These are phyloP conservation scores for Uloborus plumipes DNA, from an alignment of 2,888 invertebrate genomes.

Conservation along the genomic window DNA sequence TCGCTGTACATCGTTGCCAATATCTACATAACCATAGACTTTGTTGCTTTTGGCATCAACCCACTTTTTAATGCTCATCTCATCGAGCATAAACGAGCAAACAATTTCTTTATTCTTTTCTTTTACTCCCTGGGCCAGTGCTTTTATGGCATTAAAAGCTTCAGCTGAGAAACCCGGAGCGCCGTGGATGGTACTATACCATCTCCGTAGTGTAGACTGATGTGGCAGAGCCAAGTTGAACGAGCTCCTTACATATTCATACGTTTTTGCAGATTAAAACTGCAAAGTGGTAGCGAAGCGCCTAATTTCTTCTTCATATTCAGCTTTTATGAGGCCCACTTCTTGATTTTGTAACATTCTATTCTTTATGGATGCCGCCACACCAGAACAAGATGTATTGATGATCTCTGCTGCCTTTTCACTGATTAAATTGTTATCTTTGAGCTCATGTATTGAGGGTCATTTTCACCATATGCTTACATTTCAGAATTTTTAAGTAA, in stretches of 20 bases:
- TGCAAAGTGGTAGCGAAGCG: background rate
- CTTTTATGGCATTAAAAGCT: background rate
- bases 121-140: background rate
- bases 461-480: too few species aligned
- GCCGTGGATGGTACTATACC: background rate
- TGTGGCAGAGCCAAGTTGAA: background rate
- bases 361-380: too few species aligned
- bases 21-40: background rate
- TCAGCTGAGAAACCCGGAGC: background rate
- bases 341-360: background rate
- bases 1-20: background rate
- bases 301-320: background rate
- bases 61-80: conserved; percentile 2
- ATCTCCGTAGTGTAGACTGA: background rate
- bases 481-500: too few species aligned
- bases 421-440: too few species aligned
- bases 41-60: background rate
- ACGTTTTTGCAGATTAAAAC: background rate
- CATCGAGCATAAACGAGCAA: conserved; percentile 1
- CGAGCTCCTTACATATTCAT: background rate
- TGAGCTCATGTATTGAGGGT: too few species aligned
- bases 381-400: too few species aligned
- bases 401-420: too few species aligned
- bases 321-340: background rate
- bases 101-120: background rate